phyloP scores from a whole-genome alignment of 2,888 invertebrate genomes.

The Nomada flava region DNA sequence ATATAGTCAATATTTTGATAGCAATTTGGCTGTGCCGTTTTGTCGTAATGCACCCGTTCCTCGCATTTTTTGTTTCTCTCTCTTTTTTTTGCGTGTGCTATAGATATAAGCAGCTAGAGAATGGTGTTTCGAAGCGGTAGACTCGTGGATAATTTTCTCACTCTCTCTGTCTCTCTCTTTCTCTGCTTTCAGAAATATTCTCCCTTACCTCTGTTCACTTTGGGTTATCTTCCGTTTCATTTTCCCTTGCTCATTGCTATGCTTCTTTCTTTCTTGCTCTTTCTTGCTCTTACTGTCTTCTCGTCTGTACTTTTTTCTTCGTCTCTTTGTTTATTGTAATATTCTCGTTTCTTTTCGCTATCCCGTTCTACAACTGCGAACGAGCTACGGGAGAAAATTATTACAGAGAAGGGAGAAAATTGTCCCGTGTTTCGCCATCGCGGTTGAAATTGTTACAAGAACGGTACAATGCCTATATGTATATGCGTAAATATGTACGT shows the following conservation, averaged over 20 bases:
- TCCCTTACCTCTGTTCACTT: neutral
- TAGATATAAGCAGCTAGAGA: constrained; percentile 3
- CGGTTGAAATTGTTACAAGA: neutral
- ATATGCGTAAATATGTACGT: neutral
- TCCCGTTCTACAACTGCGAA: no score
- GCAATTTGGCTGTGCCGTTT: constrained; percentile 54
- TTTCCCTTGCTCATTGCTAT: neutral
- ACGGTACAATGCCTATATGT: neutral
- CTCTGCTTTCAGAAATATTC: neutral
- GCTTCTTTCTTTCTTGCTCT: neutral
- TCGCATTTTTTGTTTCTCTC: constrained; percentile 40
- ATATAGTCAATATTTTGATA: constrained; percentile 45
- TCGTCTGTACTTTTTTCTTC: neutral
- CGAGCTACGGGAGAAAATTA: neutral
- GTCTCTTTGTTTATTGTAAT: neutral
- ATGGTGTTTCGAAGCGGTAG: neutral
- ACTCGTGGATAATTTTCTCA: constrained; percentile 2
- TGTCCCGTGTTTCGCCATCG: neutral
- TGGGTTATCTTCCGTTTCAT: neutral
- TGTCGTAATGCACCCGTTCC: constrained; percentile 58
- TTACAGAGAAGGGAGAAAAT: constrained; percentile 13
- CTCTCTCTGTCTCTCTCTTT: neutral
- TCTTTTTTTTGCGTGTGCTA: neutral
- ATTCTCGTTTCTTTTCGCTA: neutral
- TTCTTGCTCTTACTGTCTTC: neutral